Evolutionary conservation across 2,113 vertebrate genomes (phyloP), one percentile per base, ranked within the genome.

Genomic region (Hemibagrus wyckioides): DNA sequence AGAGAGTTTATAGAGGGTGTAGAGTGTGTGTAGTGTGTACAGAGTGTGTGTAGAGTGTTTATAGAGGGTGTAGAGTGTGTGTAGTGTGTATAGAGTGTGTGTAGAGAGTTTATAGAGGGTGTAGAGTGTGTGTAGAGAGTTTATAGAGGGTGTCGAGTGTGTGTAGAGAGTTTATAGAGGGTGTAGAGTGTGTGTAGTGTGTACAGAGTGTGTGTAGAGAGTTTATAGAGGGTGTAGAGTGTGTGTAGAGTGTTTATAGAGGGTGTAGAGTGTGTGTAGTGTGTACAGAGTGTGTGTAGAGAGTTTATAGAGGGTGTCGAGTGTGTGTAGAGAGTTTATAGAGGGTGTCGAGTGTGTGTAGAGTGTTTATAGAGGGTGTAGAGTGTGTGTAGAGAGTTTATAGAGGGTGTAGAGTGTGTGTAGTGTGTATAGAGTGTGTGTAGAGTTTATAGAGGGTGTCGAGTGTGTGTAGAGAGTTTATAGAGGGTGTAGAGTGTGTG

Each of bases 211-310:
- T 80, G 90, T 52, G 41, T 86, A 82, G 75, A n/a, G n/a, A n/a
- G n/a, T n/a, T n/a, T n/a, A n/a, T n/a, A n/a, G n/a, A n/a, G n/a
- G n/a, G n/a, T n/a, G n/a, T n/a, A 48, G 44, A 19, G 52, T 71
- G 91, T 80, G 90, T 52, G 41, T 86, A 82, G 73, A 80, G 79
- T 87, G n/a, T 75, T n/a, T n/a, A n/a, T n/a, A n/a, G n/a, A n/a
- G n/a, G n/a, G n/a, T n/a, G 83, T 57, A 48, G 50, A 28, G 52
- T 71, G 91, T 80, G 90, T 52, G 41, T 86, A 82, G 75, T n/a
- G n/a, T n/a, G n/a, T n/a, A 48, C 44, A 48, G 44, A 19, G 52
- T 71, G 91, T 80, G 90, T 52, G 41, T 86, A 82, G 73, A 80
- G 79, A n/a, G n/a, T n/a, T n/a, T n/a, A n/a, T n/a, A n/a, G n/a